Evolutionary conservation across 2,888 invertebrate species (phyloP).

Genomic region (Odontothrips loti): DNA sequence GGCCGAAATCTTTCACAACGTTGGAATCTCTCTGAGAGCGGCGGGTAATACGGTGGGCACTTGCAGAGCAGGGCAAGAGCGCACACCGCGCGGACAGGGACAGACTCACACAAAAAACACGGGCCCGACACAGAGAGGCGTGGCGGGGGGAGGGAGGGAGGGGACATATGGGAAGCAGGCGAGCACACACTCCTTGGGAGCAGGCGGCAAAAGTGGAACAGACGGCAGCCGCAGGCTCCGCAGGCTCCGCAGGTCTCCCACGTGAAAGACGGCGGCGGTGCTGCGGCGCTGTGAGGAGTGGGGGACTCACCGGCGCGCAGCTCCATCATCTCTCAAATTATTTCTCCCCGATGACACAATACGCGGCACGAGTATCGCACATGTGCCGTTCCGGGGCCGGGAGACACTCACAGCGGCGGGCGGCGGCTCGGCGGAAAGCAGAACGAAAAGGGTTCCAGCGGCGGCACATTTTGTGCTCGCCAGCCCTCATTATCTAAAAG

Average conservation of each 20-base stretch:
- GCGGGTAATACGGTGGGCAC: background rate
- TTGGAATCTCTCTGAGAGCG: background rate
- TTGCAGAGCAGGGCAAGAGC: background rate
- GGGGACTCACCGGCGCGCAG: background rate
- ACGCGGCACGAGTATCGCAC: constrained; percentile 5
- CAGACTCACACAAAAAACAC: no score
- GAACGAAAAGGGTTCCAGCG: no score
- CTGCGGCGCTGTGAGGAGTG: no score
- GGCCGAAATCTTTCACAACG: background rate
- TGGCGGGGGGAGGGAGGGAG: background rate
- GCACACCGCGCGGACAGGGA: background rate
- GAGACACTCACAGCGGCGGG: no score
- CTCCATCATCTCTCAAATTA: background rate
- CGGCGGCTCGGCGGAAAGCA: no score
- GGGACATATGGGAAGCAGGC: background rate
- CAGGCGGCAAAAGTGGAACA: constrained; percentile 16
- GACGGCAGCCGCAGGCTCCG: no score
- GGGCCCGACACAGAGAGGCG: no score
- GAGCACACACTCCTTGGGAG: background rate
- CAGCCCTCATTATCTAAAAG: no score
- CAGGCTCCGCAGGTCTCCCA: no score
- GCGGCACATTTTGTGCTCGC: no score
- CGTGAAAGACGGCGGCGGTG: no score
- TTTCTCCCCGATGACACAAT: constrained; percentile 12
- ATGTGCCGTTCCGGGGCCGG: background rate